Conservation (phyloP, 1,140 invertebrate genomes). For the Lepeophtheirus salmonis region DNA sequence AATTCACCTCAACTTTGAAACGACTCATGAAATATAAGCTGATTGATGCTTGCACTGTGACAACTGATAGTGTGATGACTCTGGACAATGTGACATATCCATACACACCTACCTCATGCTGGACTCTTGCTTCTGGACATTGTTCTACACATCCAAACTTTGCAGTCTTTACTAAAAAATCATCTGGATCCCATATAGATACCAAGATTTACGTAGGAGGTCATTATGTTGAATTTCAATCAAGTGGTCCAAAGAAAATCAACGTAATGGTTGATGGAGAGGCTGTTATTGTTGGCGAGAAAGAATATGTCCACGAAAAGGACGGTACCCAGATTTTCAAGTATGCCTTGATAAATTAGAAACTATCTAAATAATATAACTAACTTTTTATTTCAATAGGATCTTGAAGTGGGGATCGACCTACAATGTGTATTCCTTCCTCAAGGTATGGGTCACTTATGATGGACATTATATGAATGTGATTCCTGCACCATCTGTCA, state of each 20-base stretch:
- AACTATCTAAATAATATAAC: not conserved
- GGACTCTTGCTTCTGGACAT: constrained; percentile 20
- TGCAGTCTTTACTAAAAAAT: constrained; percentile 21
- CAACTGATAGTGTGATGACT: constrained; percentile 17
- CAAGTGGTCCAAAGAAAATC: constrained; percentile 3
- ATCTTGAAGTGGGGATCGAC: constrained; percentile 17
- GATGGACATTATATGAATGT: constrained; percentile 19
- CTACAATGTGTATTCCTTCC: constrained; percentile 18
- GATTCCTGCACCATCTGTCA: constrained; percentile 18
- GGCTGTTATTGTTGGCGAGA: constrained; percentile 5
- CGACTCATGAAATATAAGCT: constrained; percentile 9
- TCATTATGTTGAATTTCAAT: constrained; percentile 19
- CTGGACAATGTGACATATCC: constrained; percentile 20
- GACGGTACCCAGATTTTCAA: constrained; percentile 13
- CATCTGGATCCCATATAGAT: constrained; percentile 13
- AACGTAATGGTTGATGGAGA: constrained; percentile 19
- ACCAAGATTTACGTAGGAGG: constrained; percentile 20
- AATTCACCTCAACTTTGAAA: constrained; percentile 4
- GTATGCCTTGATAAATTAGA: not conserved
- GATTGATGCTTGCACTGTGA: constrained; percentile 19
- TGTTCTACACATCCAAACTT: constrained; percentile 19
- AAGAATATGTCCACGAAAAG: constrained; percentile 7
- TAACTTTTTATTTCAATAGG: not conserved
- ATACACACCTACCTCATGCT: constrained; percentile 18
- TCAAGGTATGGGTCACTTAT: constrained; percentile 15